phyloP scores from a whole-genome alignment of 1,140 invertebrate species.

The Chironomus tepperi region DNA sequence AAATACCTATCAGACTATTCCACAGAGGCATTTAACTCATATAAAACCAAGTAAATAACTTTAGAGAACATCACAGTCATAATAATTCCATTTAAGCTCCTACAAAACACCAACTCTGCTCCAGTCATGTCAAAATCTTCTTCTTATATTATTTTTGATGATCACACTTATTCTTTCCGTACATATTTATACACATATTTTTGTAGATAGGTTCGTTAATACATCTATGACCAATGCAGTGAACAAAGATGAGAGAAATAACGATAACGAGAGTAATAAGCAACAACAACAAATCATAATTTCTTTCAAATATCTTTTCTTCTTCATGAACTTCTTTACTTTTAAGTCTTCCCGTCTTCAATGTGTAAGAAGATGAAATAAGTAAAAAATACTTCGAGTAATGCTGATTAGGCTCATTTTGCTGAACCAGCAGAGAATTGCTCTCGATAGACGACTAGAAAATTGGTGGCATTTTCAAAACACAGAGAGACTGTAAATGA shows the following conservation, averaged over 20 bases:
- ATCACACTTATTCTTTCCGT: no score
- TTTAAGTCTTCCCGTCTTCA: not conserved
- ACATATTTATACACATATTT: no score
- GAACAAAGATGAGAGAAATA: not conserved
- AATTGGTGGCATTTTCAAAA: slow-evolving; percentile 4
- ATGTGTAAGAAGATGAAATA: not conserved
- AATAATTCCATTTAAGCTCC: no score
- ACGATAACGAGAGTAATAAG: not conserved
- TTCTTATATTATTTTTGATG: no score
- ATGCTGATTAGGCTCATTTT: slow-evolving; percentile 12
- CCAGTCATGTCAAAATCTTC: no score
- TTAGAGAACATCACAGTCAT: no score
- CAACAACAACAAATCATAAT: slow-evolving; percentile 8
- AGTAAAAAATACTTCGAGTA: not conserved
- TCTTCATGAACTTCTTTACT: not conserved
- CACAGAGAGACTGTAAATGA: not conserved
- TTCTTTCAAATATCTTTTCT: not conserved
- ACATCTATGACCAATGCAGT: no score
- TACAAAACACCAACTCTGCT: no score
- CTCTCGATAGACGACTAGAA: not conserved
- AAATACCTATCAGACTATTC: no score
- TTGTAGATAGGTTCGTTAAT: no score
- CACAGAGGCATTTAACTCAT: no score
- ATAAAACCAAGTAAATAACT: no score
- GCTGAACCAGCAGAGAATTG: not conserved